phyloP scores from a whole-genome alignment of 2,113 vertebrate genomes.

The Cinclus mexicanus region DNA sequence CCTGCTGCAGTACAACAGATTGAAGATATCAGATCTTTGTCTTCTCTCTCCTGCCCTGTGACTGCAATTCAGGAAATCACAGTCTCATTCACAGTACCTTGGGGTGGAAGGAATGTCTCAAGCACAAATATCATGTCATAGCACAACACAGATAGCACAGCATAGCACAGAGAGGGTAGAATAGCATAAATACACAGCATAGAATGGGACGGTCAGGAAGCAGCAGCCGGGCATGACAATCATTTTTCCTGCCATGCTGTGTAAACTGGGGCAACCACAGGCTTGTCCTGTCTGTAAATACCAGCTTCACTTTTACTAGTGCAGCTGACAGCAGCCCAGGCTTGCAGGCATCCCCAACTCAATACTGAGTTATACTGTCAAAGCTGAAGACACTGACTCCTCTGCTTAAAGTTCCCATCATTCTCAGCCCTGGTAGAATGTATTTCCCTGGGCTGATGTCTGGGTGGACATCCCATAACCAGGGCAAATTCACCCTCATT shows the following conservation, averaged over 20 bases:
- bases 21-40: not conserved
- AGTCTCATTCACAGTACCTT: not conserved
- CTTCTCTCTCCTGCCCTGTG: not conserved
- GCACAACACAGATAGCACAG: not conserved
- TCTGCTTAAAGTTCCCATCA: not conserved
- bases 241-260: not conserved
- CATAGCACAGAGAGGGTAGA: accelerated
- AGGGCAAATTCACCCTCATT: not conserved
- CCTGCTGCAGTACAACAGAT: not conserved
- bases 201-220: not conserved
- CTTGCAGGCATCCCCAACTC: not conserved
- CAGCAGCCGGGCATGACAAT: not conserved
- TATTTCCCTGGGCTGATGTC: not conserved
- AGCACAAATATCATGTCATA: not conserved
- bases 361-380: not conserved
- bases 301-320: not conserved
- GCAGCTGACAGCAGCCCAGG: not conserved
- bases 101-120: not conserved
- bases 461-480: not conserved
- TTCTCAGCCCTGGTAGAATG: not conserved
- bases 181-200: not conserved
- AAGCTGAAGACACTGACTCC: not conserved
- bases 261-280: not conserved
- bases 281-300: not conserved
- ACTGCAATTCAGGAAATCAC: not conserved